Evolutionary conservation across 2,888 invertebrate genomes (phyloP).

Genomic region (Nemapogon koenigi): DNA sequence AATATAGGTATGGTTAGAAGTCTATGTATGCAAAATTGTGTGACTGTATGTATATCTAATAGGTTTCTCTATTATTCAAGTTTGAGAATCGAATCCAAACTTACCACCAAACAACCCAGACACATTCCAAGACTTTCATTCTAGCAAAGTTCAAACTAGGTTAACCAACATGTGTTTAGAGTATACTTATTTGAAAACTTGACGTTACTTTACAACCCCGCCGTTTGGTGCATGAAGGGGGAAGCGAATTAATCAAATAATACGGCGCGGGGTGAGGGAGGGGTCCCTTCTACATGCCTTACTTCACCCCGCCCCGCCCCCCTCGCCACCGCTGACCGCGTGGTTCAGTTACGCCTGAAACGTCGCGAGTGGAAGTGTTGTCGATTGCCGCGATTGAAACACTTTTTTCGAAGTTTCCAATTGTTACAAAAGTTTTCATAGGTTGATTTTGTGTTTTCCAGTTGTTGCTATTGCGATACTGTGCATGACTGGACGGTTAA

Average conservation of each 20-base stretch:
- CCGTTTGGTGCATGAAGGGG: slow-evolving; percentile 59
- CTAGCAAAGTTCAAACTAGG: too few relatives aligned
- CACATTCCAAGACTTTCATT: too few relatives aligned
- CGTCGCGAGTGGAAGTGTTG: slow-evolving; percentile 56
- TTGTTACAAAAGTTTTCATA: slow-evolving; percentile 57
- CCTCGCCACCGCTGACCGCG: slow-evolving; percentile 43
- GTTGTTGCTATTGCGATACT: slow-evolving; percentile 41
- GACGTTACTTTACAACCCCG: slow-evolving; percentile 49
- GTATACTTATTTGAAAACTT: slow-evolving; percentile 65
- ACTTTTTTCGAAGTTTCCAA: slow-evolving; percentile 63
- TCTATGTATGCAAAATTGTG: too few relatives aligned
- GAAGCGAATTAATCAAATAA: slow-evolving; percentile 66
- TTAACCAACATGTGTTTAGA: too few relatives aligned
- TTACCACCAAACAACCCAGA: too few relatives aligned
- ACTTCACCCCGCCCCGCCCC: slow-evolving; percentile 25
- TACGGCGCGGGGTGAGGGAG: slow-evolving; percentile 54
- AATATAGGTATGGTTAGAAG: too few relatives aligned
- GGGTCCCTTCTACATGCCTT: slow-evolving; percentile 24
- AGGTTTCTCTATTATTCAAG: too few relatives aligned
- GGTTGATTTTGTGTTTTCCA: slow-evolving; percentile 50
- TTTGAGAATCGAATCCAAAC: too few relatives aligned
- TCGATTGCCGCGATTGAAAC: slow-evolving; percentile 39
- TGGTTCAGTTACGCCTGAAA: slow-evolving; percentile 58
- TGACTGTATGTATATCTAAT: too few relatives aligned
- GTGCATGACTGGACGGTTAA: slow-evolving; percentile 41